Percentiles rank a stretch among this genome's conserved stretches.
phyloP scores from a whole-genome alignment of 2,888 invertebrate genomes.

The Erebia ligea region DNA sequence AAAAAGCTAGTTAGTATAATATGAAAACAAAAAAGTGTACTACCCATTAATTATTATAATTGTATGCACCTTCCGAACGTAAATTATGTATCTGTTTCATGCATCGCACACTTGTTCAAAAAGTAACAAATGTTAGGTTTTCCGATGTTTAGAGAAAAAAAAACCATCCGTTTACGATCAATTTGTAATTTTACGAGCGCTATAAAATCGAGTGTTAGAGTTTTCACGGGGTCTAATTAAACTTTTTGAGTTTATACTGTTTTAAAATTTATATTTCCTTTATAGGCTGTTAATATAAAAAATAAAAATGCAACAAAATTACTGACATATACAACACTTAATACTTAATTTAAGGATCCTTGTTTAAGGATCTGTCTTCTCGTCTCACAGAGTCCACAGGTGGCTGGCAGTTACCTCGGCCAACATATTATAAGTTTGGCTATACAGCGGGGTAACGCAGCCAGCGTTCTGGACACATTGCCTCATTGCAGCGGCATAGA shows the following conservation, averaged over 20 bases:
- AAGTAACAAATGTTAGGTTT: slow-evolving; percentile 44
- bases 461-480: no score
- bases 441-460: no score
- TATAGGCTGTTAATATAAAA: slow-evolving; percentile 18
- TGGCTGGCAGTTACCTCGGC: no score
- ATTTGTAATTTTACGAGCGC: slow-evolving; percentile 44
- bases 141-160: slow-evolving; percentile 35
- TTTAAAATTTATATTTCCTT: slow-evolving; percentile 25
- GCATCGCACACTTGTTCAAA: slow-evolving; percentile 41
- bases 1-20: background rate
- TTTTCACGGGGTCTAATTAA: slow-evolving; percentile 37
- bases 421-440: no score
- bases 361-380: no score
- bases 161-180: slow-evolving; percentile 39
- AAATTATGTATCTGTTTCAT: slow-evolving; percentile 41
- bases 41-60: slow-evolving; percentile 30
- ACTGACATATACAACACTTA: background rate
- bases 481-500: no score
- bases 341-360: no score
- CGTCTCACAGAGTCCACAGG: no score
- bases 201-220: slow-evolving; percentile 58
- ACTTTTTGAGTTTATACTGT: slow-evolving; percentile 25
- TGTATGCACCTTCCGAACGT: slow-evolving; percentile 40
- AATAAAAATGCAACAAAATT: slow-evolving; percentile 12
- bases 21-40: slow-evolving; percentile 5